Evolutionary conservation across 2,797 vertebrate genomes (phyloP).

Genomic region (Halcyon chelicuti): DNA sequence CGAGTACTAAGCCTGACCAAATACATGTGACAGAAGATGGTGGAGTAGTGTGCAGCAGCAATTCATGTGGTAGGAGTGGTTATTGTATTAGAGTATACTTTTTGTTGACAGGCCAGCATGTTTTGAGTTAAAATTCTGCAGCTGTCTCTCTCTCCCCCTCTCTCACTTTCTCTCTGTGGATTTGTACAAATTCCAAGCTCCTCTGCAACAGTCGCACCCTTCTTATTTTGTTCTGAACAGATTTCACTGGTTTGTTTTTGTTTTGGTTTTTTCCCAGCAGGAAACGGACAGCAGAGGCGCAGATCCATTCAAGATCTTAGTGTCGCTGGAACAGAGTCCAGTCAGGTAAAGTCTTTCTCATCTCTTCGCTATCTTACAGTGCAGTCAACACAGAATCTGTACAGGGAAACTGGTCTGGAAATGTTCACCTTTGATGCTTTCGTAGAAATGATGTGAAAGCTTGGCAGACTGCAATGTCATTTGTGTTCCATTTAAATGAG

Average conservation of each 20-base stretch:
- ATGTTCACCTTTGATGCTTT: constrained; percentile 19
- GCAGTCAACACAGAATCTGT: not conserved
- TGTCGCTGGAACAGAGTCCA: constrained; percentile 89
- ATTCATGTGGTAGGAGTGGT: constrained; percentile 79
- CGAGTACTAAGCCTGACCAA: constrained; percentile 73
- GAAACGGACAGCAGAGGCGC: constrained; percentile 92
- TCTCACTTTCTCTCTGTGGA: constrained; percentile 69
- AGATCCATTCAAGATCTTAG: constrained; percentile 97
- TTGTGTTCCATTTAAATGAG: constrained; percentile 12
- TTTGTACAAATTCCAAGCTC: constrained; percentile 77
- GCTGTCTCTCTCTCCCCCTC: constrained; percentile 76
- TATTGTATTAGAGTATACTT: constrained; percentile 75
- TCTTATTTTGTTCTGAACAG: constrained; percentile 58
- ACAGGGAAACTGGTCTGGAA: not conserved
- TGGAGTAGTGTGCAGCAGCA: constrained; percentile 76
- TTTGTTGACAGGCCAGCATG: constrained; percentile 75
- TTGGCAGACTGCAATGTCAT: not conserved
- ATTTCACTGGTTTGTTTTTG: constrained; percentile 73
- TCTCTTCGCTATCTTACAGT: constrained; percentile 31
- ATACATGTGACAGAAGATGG: constrained; percentile 82
- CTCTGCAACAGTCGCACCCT: constrained; percentile 71
- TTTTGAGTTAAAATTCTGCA: constrained; percentile 84
- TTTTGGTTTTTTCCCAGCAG: constrained; percentile 78
- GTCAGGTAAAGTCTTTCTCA: constrained; percentile 84
- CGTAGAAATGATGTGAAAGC: not conserved